Conservation (phyloP, 2,888 invertebrate genomes). For the Drosophila colorata region DNA sequence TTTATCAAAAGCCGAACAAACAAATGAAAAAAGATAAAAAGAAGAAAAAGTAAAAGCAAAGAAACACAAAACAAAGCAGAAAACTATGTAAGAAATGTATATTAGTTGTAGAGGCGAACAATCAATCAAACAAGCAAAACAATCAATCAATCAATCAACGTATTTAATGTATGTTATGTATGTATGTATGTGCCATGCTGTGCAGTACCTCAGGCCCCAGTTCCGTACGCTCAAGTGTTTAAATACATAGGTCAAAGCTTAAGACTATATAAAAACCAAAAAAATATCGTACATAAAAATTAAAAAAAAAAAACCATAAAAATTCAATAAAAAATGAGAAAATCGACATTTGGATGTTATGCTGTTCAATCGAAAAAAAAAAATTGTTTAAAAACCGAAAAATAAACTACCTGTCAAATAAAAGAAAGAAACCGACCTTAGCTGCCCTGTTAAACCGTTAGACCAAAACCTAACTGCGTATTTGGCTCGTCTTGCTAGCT, state of each 20-base stretch:
- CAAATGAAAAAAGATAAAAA: conserved; percentile 62
- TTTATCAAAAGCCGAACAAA: conserved; percentile 62
- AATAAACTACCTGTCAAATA: conserved; percentile 18
- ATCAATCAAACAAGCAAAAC: conserved; percentile 15
- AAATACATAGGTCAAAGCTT: conserved; percentile 24
- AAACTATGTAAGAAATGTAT: conserved; percentile 26
- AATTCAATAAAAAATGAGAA: conserved; percentile 54
- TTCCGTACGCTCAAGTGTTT: conserved; percentile 60
- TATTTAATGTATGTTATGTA: conserved; percentile 45
- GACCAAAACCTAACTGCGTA: conserved; percentile 29
- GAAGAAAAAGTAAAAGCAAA: conserved; percentile 20
- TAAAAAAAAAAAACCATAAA: conserved; percentile 28
- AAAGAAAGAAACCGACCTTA: conserved; percentile 39
- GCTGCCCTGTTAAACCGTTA: conserved; percentile 39
- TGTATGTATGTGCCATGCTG: conserved; percentile 85
- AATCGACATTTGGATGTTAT: conserved; percentile 85
- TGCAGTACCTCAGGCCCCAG: conserved; percentile 85
- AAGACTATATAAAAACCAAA: conserved; percentile 11
- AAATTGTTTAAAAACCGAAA: conserved; percentile 19
- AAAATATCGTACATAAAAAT: conserved; percentile 27
- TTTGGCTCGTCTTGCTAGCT: conserved; percentile 46
- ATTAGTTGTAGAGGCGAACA: conserved; percentile 24
- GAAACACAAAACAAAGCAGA: conserved; percentile 53
- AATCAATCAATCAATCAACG: conserved; percentile 19
- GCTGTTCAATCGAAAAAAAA: conserved; percentile 80